Evolutionary conservation across 2,888 invertebrate species (phyloP).

Genomic region (Caenorhabditis uteleia): DNA sequence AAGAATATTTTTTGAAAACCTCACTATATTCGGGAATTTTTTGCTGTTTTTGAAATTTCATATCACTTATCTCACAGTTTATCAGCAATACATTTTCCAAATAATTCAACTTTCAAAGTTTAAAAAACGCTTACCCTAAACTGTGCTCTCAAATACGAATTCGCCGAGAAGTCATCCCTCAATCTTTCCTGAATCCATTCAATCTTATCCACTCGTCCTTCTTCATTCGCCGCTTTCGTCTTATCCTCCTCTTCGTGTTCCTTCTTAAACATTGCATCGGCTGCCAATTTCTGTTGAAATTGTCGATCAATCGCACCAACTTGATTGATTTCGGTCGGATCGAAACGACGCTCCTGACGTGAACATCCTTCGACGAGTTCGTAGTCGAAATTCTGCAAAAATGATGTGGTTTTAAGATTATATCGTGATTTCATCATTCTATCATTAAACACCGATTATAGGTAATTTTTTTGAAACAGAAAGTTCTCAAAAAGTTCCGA

Average conservation of each 20-base stretch:
- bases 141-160: conserved; percentile 82
- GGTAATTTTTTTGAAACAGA: neutral
- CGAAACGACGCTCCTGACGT: conserved; percentile 96
- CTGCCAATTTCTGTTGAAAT: conserved; percentile 84
- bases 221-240: conserved; percentile 79
- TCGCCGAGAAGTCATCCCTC: conserved; percentile 91
- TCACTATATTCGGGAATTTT: no score
- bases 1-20: no score
- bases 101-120: neutral
- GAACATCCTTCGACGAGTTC: conserved; percentile 91
- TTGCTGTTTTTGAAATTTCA: neutral
- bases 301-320: conserved; percentile 78
- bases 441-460: no score
- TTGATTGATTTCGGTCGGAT: conserved; percentile 83
- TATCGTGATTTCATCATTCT: no score
- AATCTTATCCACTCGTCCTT: conserved; percentile 88
- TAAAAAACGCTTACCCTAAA: conserved; percentile 78
- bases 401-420: neutral
- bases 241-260: conserved; percentile 81
- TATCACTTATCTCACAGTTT: no score
- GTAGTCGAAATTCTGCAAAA: conserved; percentile 88
- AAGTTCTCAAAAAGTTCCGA: neutral
- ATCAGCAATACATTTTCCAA: neutral
- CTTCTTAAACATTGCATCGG: conserved; percentile 96
- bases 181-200: conserved; percentile 81